phyloP scores from a whole-genome alignment of 35 echinoderm and acorn worm genomes.

The Apostichopus parvimensis region DNA sequence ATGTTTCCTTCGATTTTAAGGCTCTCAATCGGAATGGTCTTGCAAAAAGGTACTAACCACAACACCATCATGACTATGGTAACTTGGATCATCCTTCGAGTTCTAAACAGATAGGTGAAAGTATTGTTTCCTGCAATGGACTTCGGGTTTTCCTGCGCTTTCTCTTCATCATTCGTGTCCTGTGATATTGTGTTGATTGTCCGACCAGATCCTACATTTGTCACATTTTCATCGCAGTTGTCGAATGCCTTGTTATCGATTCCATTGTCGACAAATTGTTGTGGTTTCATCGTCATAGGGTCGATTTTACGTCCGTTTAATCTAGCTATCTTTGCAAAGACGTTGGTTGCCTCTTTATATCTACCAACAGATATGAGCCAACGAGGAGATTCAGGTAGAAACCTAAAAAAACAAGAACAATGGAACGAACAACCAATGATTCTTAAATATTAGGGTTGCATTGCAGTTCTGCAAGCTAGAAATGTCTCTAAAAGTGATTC shows the following conservation, averaged over 20 bases:
- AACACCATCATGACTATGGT: not conserved
- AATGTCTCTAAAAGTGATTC: not conserved
- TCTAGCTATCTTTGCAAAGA: not conserved
- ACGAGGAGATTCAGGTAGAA: slow-evolving; percentile 25
- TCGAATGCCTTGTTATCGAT: not conserved
- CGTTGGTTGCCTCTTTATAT: not conserved
- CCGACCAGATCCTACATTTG: not conserved
- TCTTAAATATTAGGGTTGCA: no score
- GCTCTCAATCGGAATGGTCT: no score
- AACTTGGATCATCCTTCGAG: not conserved
- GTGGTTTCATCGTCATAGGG: not conserved
- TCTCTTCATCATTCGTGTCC: not conserved
- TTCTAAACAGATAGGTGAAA: slow-evolving; percentile 26
- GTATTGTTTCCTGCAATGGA: not conserved
- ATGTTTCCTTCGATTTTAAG: no score
- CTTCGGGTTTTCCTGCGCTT: not conserved
- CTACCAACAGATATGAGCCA: slow-evolving; percentile 10
- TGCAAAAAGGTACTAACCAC: slow-evolving; percentile 5
- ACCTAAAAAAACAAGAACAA: not conserved
- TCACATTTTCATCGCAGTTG: not conserved
- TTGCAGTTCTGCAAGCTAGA: no score
- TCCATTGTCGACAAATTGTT: not conserved
- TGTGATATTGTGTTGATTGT: not conserved
- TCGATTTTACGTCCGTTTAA: not conserved
- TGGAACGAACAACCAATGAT: not conserved